phyloP scores from a whole-genome alignment of 2,797 vertebrate species.

The Eidolon dupreanum region DNA sequence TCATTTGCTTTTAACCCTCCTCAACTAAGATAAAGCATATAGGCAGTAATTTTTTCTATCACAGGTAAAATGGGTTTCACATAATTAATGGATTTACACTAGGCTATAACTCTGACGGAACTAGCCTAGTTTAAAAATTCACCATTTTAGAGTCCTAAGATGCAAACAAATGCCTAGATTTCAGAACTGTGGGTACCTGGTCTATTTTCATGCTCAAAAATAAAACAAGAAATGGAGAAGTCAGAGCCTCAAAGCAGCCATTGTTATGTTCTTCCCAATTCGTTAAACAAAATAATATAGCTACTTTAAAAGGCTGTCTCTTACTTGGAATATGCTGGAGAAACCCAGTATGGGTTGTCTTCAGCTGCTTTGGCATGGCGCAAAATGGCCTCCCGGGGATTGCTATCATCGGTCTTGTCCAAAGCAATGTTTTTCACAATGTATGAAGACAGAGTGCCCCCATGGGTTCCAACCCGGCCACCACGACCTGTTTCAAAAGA shows the following conservation, averaged over 20 bases:
- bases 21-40: background rate
- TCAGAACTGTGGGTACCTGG: background rate
- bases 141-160: background rate
- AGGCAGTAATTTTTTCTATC: background rate
- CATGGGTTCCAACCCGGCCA: constrained; percentile 95
- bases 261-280: background rate
- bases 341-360: constrained; percentile 98
- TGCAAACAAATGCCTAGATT: background rate
- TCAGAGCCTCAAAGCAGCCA: background rate
- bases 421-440: constrained; percentile 99
- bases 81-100: background rate
- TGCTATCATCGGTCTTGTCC: constrained; percentile 98
- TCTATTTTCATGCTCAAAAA: constrained; percentile 13
- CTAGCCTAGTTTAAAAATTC: background rate
- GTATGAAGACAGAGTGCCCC: constrained; percentile 96
- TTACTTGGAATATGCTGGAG: constrained; percentile 96
- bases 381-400: constrained; percentile 96
- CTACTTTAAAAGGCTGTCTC: constrained; percentile 61
- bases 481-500: constrained; percentile 90
- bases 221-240: background rate
- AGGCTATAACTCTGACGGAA: background rate
- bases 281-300: background rate
- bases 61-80: background rate
- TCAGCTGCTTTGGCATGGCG: constrained; percentile 95
- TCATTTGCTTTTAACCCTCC: background rate